These are phyloP conservation scores for Sebastes ruberrimus DNA, from an alignment of 2,797 vertebrate genomes.

Conservation along the genomic window DNA sequence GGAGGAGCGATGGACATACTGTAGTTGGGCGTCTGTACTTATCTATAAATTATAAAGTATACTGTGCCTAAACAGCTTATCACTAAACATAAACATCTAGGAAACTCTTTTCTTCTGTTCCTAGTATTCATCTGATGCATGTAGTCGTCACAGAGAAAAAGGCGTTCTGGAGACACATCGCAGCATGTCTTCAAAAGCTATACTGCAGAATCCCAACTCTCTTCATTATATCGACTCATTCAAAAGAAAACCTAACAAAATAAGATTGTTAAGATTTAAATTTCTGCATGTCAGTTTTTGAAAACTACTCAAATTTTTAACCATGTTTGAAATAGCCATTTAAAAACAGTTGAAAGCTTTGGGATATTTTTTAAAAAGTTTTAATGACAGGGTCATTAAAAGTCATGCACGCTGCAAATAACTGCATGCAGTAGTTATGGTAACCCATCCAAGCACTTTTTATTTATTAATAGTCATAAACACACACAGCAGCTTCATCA, in stretches of 20 bases:
- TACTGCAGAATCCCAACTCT: not conserved
- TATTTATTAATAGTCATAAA: conserved; percentile 99
- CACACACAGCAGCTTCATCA: conserved; percentile 99
- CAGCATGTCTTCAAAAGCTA: not conserved
- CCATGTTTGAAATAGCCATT: conserved; percentile 76
- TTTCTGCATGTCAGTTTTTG: conserved; percentile 45
- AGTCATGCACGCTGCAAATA: conserved; percentile 99
- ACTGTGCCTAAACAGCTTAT: conserved; percentile 76
- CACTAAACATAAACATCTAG: conserved; percentile 72
- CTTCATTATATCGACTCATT: conserved; percentile 4
- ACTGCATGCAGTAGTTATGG: conserved; percentile 99
- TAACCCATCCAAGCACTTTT: conserved; percentile 99
- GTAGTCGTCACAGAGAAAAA: conserved; percentile 30
- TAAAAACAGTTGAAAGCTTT: conserved; percentile 90
- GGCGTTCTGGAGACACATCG: conserved; percentile 34
- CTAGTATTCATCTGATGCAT: conserved; percentile 21
- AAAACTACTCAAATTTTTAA: conserved; percentile 55
- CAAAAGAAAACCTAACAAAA: conserved; percentile 35
- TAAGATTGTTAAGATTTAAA: conserved; percentile 14
- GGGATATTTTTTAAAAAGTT: conserved; percentile 76
- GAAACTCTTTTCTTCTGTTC: conserved; percentile 44
- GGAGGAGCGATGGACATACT: conserved; percentile 48
- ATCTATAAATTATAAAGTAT: conserved; percentile 87
- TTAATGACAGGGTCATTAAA: conserved; percentile 92
- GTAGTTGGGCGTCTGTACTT: conserved; percentile 75